A percentile compares a stretch with the other conserved stretches of the same genome.
These are phyloP conservation scores for Drosophila biarmipes DNA, from an alignment of 1,140 invertebrate genomes.

Conservation along the genomic window DNA sequence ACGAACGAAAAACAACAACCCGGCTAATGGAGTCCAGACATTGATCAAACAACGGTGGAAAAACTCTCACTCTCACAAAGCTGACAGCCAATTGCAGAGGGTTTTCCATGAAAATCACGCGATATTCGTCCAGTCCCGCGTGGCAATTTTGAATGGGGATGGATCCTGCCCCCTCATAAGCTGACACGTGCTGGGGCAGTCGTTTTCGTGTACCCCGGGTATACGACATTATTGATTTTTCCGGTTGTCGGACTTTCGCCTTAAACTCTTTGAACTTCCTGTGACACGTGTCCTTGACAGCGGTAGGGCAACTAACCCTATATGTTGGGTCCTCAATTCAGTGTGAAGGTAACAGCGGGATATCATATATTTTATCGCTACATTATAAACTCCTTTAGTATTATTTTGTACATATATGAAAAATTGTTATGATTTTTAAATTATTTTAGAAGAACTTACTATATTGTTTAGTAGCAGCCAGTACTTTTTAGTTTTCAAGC, in stretches of 20 bases:
- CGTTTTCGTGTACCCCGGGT: conserved; percentile 48
- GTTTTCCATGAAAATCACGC: conserved; percentile 70
- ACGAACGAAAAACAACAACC: conserved; percentile 52
- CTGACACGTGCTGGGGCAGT: conserved; percentile 63
- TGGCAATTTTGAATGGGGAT: conserved; percentile 8
- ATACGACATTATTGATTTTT: conserved; percentile 71
- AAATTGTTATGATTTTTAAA: neutral
- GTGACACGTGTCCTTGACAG: conserved; percentile 67
- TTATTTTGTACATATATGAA: neutral
- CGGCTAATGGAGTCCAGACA: conserved; percentile 57
- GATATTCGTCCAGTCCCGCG: conserved; percentile 62
- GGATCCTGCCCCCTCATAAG: conserved; percentile 13
- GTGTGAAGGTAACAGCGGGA: conserved; percentile 59
- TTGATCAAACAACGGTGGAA: conserved; percentile 67
- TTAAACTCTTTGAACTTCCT: conserved; percentile 80
- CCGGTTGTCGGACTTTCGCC: conserved; percentile 35
- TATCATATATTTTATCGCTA: neutral
- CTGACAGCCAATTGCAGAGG: conserved; percentile 59
- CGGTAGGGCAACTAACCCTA: conserved; percentile 53
- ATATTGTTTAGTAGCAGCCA: no score
- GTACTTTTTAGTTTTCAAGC: neutral
- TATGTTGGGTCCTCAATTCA: conserved; percentile 51
- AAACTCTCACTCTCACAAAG: neutral
- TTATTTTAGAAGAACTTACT: neutral
- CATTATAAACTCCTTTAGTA: no score